Base-by-base conservation (phyloP, 2,888 invertebrate genomes). In the Automeris io region DNA sequence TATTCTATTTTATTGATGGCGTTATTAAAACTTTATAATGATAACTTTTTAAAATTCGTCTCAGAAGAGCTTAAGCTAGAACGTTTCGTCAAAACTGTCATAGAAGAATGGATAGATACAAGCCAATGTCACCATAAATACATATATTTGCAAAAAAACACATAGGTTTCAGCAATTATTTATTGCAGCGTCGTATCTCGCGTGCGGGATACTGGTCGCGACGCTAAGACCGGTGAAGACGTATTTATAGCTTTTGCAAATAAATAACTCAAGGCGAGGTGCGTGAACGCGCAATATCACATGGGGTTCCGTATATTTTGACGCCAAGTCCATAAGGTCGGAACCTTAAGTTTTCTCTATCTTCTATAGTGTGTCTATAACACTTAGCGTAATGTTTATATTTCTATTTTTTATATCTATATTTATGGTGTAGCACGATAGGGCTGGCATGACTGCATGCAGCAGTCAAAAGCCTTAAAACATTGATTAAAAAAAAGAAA, bases 221-320 rank as follows among this genome's bases (percentile, higher is more conserved):
- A 16, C 29, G 18, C 19, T 43, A 49, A 56, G 59, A 59, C 58
- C 61, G 61, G 66, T 64, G 68, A 68, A 68, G 70, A 71, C 61
- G 59, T 69, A 70, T 71, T 70, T 70, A 70, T 71, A 58, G 64
- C 49, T 34, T 11, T 37, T 25, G 43, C 46, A 46, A 48, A 64
- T 64, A 65, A 65, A 65, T 66, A 66, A 62, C 48, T 41, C 26
- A 37, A 23, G 46, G 60, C 45, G 58, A 61, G n/a, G n/a, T n/a
- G 58, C 48, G 54, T 6, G 48, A 41, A 45, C 29, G 40, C 40
- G 47, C 41, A 36, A 2, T 8, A 2, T 3, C 3, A 1, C 1
- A 7, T 8, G 1, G 21, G 22, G 32, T 37, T 37, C 37, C 12
- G 37, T 23, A 23, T 31, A 18, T 2, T 22, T n/a, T 24, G 19